phyloP scores from a whole-genome alignment of 2,888 invertebrate genomes.

The Chironomus riparius region DNA sequence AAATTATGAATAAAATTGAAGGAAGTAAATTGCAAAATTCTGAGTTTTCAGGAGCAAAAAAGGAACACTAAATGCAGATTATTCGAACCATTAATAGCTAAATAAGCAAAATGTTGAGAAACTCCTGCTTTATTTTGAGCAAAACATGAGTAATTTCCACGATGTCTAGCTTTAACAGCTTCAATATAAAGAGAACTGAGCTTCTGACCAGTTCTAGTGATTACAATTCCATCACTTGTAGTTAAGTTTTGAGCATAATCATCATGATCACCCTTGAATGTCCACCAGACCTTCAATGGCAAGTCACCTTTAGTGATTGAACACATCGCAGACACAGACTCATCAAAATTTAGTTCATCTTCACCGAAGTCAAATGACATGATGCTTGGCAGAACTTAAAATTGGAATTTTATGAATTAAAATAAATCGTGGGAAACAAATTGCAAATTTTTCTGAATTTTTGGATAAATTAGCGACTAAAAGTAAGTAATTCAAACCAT shows the following conservation, averaged over 20 bases:
- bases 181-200: conserved; percentile 58
- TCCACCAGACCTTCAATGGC: conserved; percentile 61
- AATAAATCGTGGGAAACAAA: neutral
- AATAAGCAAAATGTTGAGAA: conserved; percentile 54
- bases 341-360: conserved; percentile 50
- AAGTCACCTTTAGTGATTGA: conserved; percentile 53
- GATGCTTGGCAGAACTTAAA: neutral
- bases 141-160: conserved; percentile 65
- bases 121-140: conserved; percentile 62
- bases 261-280: conserved; percentile 43
- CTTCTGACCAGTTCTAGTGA: conserved; percentile 52
- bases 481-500: conserved; percentile 43
- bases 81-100: conserved; percentile 63
- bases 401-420: no score
- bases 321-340: conserved; percentile 50
- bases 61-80: neutral
- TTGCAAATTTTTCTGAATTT: conserved; percentile 33
- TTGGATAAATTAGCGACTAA: no score
- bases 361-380: conserved; percentile 52
- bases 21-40: neutral
- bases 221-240: conserved; percentile 40
- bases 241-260: conserved; percentile 39
- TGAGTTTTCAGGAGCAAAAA: no score
- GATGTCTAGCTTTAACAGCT: conserved; percentile 56
- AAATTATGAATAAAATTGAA: no score